phyloP scores from a whole-genome alignment of 2,888 invertebrate genomes.

The Leptopilina drosophilae region DNA sequence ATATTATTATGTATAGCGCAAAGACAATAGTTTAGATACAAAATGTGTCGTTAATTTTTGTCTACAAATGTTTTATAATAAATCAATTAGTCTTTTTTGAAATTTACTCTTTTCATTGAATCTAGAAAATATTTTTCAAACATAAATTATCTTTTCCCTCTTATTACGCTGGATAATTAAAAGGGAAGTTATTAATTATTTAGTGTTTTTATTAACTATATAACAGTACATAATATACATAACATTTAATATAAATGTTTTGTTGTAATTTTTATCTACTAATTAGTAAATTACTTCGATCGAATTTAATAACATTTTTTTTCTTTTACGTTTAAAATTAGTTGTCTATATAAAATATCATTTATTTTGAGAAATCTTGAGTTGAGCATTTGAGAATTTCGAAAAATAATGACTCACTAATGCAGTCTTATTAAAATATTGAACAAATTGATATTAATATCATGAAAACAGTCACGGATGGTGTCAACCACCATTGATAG shows the following conservation, averaged over 20 bases:
- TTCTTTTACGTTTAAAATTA: neutral
- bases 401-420: neutral
- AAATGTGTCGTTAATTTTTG: conserved; percentile 25
- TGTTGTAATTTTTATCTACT: too few relatives aligned
- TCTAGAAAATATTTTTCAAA: too few relatives aligned
- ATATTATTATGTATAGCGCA: neutral
- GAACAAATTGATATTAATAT: conserved; percentile 62
- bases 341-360: neutral
- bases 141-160: too few relatives aligned
- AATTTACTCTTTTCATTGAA: neutral
- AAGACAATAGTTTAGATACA: conserved; percentile 12
- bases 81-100: conserved; percentile 16
- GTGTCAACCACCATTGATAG: conserved; percentile 72
- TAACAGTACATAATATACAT: neutral
- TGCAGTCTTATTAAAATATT: conserved; percentile 47
- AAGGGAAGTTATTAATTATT: too few relatives aligned
- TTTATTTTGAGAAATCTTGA: neutral
- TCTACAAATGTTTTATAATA: conserved; percentile 37
- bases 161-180: too few relatives aligned
- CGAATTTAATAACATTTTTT: too few relatives aligned
- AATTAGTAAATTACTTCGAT: too few relatives aligned
- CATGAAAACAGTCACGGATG: conserved; percentile 61
- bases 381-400: neutral
- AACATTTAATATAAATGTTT: conserved; percentile 3
- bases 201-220: too few relatives aligned